phyloP scores from a whole-genome alignment of 2,888 invertebrate genomes.

The Cryptophagus acutangulus region DNA sequence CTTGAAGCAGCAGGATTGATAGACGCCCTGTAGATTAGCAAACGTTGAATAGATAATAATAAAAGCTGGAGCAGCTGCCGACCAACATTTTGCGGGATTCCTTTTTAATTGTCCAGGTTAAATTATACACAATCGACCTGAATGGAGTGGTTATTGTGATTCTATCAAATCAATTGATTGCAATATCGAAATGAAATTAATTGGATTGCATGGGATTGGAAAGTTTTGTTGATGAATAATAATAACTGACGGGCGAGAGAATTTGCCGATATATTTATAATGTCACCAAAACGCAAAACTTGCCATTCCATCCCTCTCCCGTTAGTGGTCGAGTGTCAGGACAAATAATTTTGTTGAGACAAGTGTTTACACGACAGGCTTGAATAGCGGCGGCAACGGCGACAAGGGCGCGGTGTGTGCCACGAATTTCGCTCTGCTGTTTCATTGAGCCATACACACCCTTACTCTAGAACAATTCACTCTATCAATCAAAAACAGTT shows the following conservation, averaged over 20 bases:
- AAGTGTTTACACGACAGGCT: constrained; percentile 8
- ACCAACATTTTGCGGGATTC: constrained; percentile 5
- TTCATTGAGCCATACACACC: constrained; percentile 1
- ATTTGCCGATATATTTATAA: background rate
- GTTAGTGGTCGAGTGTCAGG: constrained; percentile 1
- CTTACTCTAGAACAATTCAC: constrained; percentile 5
- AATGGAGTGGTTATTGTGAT: constrained; percentile 8
- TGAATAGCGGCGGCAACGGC: too few relatives aligned
- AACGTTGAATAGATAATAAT: too few relatives aligned
- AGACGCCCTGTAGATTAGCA: too few relatives aligned
- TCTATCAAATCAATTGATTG: constrained; percentile 7
- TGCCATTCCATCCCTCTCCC: background rate
- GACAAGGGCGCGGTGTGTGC: background rate
- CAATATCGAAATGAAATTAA: constrained; percentile 4
- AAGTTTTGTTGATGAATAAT: background rate
- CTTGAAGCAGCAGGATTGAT: too few relatives aligned
- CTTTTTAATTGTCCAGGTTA: constrained; percentile 5
- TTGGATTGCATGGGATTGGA: constrained; percentile 2
- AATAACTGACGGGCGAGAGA: background rate
- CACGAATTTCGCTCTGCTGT: constrained; percentile 6
- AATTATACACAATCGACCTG: constrained; percentile 6
- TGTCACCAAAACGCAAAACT: background rate
- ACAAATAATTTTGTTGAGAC: constrained; percentile 7
- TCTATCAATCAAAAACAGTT: constrained; percentile 6
- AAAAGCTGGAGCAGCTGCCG: constrained; percentile 5